These are phyloP conservation scores for Penaeus japonicus DNA, from an alignment of 1,140 invertebrate genomes.

Conservation along the genomic window DNA sequence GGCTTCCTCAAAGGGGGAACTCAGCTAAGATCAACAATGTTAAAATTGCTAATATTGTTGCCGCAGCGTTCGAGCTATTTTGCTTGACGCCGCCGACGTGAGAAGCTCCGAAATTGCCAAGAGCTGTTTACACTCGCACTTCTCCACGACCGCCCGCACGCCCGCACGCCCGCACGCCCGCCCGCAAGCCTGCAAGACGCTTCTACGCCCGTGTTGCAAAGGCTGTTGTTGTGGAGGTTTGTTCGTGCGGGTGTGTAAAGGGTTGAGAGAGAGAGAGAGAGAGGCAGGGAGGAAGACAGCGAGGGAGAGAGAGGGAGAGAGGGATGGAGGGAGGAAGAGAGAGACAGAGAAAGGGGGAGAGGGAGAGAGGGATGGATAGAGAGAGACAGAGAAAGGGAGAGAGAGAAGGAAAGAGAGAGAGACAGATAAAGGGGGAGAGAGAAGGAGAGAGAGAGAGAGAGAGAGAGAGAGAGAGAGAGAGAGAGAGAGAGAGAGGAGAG, in stretches of 20 bases:
- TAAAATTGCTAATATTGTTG: constrained; percentile 58
- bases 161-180: no score
- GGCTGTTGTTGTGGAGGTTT: no score
- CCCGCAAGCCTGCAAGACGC: no score
- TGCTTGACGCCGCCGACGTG: constrained; percentile 45
- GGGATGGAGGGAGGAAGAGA: not conserved
- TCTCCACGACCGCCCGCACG: no score
- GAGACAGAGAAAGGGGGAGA: not conserved
- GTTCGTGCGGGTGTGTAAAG: no score
- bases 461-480: not conserved
- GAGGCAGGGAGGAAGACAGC: no score
- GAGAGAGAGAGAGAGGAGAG: not conserved
- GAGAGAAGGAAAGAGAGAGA: not conserved
- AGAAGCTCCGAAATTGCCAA: not conserved
- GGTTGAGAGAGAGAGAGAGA: no score
- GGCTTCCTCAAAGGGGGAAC: constrained; percentile 40
- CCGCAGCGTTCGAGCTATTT: constrained; percentile 43
- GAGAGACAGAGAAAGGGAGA: not conserved
- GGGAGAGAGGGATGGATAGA: not conserved
- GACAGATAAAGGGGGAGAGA: not conserved
- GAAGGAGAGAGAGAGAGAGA: not conserved
- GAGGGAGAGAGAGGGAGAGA: not conserved
- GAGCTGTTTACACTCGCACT: no score
- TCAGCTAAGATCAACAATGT: constrained; percentile 56
- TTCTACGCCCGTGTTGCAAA: no score